Evolutionary conservation across 2,888 invertebrate species (phyloP).

Genomic region (Mythimna lalbum): DNA sequence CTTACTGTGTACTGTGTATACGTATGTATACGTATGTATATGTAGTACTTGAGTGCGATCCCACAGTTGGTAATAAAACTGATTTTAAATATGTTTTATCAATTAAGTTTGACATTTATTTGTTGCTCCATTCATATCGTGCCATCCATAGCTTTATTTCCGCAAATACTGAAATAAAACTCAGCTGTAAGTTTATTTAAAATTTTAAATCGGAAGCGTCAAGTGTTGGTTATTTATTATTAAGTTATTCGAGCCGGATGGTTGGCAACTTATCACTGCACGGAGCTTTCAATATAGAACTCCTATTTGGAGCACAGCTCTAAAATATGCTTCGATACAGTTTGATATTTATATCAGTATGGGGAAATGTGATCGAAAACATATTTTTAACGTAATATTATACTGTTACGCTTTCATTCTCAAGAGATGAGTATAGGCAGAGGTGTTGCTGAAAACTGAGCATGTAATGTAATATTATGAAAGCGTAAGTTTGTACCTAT

Average conservation of each 20-base stretch:
- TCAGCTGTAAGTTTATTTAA: constrained; percentile 38
- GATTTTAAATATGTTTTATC: not conserved
- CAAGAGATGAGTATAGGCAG: not conserved
- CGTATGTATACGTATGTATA: too few relatives aligned
- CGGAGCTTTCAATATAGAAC: constrained; percentile 53
- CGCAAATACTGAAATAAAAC: constrained; percentile 9
- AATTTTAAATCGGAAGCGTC: constrained; percentile 33
- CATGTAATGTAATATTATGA: too few relatives aligned
- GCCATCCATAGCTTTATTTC: not conserved
- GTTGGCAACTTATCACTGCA: constrained; percentile 51
- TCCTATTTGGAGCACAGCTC: constrained; percentile 36
- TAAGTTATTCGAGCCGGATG: constrained; percentile 47
- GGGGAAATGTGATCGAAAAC: constrained; percentile 35
- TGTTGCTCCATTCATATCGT: not conserved
- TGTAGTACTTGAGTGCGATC: too few relatives aligned
- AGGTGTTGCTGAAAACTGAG: not conserved
- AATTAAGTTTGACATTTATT: not conserved
- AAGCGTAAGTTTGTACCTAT: too few relatives aligned
- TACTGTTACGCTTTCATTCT: not conserved
- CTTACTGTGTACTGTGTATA: too few relatives aligned
- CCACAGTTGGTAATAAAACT: not conserved
- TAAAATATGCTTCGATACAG: constrained; percentile 46
- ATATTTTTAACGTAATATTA: constrained; percentile 8
- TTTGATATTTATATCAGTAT: constrained; percentile 37
- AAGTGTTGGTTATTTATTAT: constrained; percentile 46